Percentiles rank a stretch among this genome's conserved stretches.
Conservation (phyloP, 2,797 vertebrate genomes). For the Ammospiza maritima region DNA sequence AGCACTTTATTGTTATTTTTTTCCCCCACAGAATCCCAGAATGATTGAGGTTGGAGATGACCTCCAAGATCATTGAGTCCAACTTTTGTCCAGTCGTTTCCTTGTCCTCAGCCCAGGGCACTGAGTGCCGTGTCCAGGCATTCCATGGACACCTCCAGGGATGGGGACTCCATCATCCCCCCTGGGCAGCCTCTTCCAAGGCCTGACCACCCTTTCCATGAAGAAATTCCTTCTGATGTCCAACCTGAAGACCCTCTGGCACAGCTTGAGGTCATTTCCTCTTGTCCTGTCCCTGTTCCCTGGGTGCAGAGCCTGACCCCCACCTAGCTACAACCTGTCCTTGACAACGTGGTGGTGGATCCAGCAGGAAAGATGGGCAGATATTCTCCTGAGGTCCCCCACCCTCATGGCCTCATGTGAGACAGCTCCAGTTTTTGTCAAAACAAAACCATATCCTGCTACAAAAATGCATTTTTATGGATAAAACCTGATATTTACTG, state of each 20-base stretch:
- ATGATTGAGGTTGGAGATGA: neutral
- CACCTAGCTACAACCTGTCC: neutral
- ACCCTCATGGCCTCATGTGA: neutral
- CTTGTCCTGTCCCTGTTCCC: neutral
- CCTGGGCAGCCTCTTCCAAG: neutral
- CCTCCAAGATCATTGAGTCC: neutral
- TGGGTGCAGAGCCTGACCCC: accelerated
- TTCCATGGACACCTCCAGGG: neutral
- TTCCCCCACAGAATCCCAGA: neutral
- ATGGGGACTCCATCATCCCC: neutral
- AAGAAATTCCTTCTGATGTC: neutral
- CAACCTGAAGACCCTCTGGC: neutral
- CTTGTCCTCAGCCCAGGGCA: neutral
- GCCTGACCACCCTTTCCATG: accelerated
- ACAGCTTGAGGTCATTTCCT: neutral
- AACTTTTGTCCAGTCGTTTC: accelerated
- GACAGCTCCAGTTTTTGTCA: neutral
- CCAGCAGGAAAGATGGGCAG: neutral
- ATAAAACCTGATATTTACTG: neutral
- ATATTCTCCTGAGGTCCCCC: neutral
- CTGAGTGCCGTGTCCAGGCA: accelerated
- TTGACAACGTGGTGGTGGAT: accelerated
- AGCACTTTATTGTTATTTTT: neutral
- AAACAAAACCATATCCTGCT: neutral
- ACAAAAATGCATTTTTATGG: neutral